phyloP scores from a whole-genome alignment of 2,797 vertebrate genomes.

The Hydrophis major region DNA sequence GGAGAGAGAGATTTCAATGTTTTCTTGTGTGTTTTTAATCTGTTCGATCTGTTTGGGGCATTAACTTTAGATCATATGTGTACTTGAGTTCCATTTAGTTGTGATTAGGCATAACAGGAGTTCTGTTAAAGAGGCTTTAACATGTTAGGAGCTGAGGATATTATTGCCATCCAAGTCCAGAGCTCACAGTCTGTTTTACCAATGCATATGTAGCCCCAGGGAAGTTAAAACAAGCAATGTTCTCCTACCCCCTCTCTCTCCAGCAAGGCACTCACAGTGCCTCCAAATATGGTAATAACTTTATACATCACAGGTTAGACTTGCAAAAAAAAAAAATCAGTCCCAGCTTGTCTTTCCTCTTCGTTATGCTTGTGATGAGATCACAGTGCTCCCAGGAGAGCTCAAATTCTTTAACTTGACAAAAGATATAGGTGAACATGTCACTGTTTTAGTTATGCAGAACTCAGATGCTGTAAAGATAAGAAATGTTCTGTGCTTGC shows the following conservation, averaged over 20 bases:
- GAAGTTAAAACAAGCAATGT: constrained; percentile 45
- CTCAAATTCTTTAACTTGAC: constrained; percentile 51
- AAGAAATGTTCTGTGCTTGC: constrained; percentile 59
- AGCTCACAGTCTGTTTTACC: constrained; percentile 61
- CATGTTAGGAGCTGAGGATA: constrained; percentile 71
- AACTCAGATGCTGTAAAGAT: constrained; percentile 37
- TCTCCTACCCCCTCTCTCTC: background rate
- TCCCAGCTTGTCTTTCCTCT: constrained; percentile 64
- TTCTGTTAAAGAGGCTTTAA: constrained; percentile 71
- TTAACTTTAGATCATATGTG: constrained; percentile 63
- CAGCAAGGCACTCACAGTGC: background rate
- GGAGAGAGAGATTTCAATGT: background rate
- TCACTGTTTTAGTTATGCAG: constrained; percentile 33
- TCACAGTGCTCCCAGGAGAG: constrained; percentile 47
- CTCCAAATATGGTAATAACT: constrained; percentile 52
- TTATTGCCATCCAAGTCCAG: constrained; percentile 66
- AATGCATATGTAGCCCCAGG: constrained; percentile 57
- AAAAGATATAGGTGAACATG: constrained; percentile 43
- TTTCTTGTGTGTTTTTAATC: constrained; percentile 40
- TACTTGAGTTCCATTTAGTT: constrained; percentile 68
- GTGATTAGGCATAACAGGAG: constrained; percentile 61
- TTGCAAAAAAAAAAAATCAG: constrained; percentile 45
- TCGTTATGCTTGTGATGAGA: constrained; percentile 46
- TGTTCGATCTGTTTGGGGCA: constrained; percentile 40
- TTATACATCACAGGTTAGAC: constrained; percentile 58